Base-by-base conservation (phyloP, 1,140 invertebrate species). In the Lanistes nyassanus region DNA sequence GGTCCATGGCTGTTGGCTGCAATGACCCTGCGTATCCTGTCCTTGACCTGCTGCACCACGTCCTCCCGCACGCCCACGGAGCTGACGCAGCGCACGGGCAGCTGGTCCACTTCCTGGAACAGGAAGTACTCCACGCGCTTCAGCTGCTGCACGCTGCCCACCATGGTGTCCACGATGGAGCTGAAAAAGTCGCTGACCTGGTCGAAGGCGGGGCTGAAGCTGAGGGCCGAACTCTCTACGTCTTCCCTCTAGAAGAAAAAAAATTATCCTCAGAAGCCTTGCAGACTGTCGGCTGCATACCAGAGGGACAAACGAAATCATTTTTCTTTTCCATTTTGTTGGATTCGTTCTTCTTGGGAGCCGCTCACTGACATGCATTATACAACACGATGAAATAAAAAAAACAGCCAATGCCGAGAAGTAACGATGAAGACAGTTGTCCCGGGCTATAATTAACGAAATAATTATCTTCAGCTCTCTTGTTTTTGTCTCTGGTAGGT, bases 1-100 rank as follows among this genome's bases (percentile, higher is more conserved):
- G 94, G 94, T 0, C 94, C 94, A 36, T 90, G 82, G 16, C 90
- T 85, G 88, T 95, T 95, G 0, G 84, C 83, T 42, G 87, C 82
- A 73, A 94, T 91, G 62, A 92, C 87, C 0, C 86, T 80, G 56
- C 92, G 76, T 29, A 92, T 91, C 76, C 91, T 88, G 11, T 90
- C 87, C 69, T 88, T 88, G n/a, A 83, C 82, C 16, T 69, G 51
- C 16, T 82, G 72, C 7, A 75, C 84, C 1, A 88, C 53, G 62
- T 90, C 86, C 71, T 90, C 90, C 26, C 84, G 80, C 26, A 86
- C 67, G 26, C 81, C 67, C 11, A 89, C 84, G n/a, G 81, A 80
- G 9, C 79, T 81, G 66, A 89, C 82, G 55, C 62, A 82, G 1
- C 77, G 80, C 11, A 74, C 68, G 13, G 83, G 76, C 21, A 85